phyloP scores from a whole-genome alignment of 2,888 invertebrate species.

The Xestobium rufovillosum region DNA sequence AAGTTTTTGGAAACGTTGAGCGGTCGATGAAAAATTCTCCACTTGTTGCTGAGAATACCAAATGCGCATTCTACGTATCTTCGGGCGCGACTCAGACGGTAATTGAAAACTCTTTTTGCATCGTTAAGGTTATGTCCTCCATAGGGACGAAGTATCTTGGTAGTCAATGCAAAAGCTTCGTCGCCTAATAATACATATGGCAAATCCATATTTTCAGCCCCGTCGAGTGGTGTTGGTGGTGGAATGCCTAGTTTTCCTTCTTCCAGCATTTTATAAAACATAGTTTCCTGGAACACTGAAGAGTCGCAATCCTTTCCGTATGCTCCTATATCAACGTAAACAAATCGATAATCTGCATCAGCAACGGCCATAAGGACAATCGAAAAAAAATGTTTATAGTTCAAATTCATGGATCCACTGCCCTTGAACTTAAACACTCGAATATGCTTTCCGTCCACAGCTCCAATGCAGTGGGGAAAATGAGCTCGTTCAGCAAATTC shows the following conservation, averaged over 20 bases:
- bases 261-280: constrained; percentile 24
- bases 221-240: constrained; percentile 19
- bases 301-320: constrained; percentile 24
- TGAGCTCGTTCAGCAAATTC: constrained; percentile 26
- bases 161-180: constrained; percentile 26
- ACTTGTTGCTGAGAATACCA: constrained; percentile 33
- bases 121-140: constrained; percentile 23
- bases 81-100: constrained; percentile 27
- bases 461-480: constrained; percentile 27
- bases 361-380: constrained; percentile 29
- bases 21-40: constrained; percentile 23
- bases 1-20: constrained; percentile 1
- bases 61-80: constrained; percentile 31
- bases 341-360: constrained; percentile 29
- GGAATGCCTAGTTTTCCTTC: constrained; percentile 26
- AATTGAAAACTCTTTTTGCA: constrained; percentile 29
- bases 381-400: constrained; percentile 28
- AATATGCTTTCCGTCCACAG: constrained; percentile 24
- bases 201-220: neutral
- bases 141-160: constrained; percentile 26
- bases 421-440: constrained; percentile 25
- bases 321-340: constrained; percentile 26
- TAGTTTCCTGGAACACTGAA: constrained; percentile 19
- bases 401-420: constrained; percentile 28
- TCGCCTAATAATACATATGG: constrained; percentile 27